These are phyloP conservation scores for Eptatretus atami DNA, from an alignment of 2,797 vertebrate genomes.

Conservation along the genomic window DNA sequence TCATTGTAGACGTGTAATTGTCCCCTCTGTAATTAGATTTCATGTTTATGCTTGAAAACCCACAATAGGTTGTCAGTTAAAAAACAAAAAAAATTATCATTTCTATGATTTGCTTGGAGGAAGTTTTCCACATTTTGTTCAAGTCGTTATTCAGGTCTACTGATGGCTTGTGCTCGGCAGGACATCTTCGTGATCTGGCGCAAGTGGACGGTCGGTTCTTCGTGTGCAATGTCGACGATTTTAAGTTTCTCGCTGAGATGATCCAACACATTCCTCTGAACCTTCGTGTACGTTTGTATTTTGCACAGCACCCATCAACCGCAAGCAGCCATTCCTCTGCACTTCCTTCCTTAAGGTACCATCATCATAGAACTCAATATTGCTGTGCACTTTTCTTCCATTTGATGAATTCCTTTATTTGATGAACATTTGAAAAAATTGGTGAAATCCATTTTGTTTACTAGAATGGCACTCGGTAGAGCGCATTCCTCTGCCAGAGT, in stretches of 20 bases:
- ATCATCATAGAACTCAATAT: no score
- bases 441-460: no score
- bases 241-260: conserved; percentile 91
- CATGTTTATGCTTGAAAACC: no score
- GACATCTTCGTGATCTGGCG: conserved; percentile 90
- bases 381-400: no score
- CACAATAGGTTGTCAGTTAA: no score
- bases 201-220: conserved; percentile 82
- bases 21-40: no score
- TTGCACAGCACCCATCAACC: conserved; percentile 85
- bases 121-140: neutral
- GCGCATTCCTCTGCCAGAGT: no score
- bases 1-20: no score
- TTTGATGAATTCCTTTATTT: no score
- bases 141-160: conserved; percentile 8
- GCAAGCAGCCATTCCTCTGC: conserved; percentile 70
- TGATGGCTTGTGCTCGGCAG: conserved; percentile 15
- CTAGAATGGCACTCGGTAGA: no score
- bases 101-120: neutral
- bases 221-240: conserved; percentile 89
- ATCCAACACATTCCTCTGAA: conserved; percentile 89
- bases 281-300: conserved; percentile 59
- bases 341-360: conserved; percentile 63
- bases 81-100: no score
- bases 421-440: no score